Evolutionary conservation across 2,113 vertebrate genomes (phyloP).

Genomic region (Sceloporus tristichus): DNA sequence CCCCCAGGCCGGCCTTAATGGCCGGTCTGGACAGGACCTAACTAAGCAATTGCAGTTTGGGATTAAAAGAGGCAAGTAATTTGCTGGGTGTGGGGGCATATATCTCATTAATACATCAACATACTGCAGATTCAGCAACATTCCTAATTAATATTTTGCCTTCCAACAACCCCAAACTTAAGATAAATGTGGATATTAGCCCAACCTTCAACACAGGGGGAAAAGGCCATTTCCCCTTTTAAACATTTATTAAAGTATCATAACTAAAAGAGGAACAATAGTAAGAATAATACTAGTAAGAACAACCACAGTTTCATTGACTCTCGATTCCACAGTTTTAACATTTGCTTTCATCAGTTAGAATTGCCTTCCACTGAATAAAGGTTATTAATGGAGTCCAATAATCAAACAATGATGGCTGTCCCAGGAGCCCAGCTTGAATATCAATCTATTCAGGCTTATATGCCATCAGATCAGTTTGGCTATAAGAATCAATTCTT

Average conservation of each 20-base stretch:
- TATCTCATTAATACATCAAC: background rate
- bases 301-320: background rate
- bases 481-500: slow-evolving; percentile 20
- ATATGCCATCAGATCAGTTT: slow-evolving; percentile 13
- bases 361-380: background rate
- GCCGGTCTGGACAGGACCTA: too few relatives aligned
- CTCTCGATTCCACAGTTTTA: background rate
- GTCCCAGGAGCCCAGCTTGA: background rate
- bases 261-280: background rate
- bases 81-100: background rate
- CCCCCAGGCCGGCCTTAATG: too few relatives aligned
- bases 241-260: background rate
- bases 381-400: background rate
- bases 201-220: background rate
- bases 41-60: background rate
- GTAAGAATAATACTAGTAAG: background rate
- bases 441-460: background rate
- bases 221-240: background rate
- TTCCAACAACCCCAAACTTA: background rate
- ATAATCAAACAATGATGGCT: background rate
- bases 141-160: background rate
- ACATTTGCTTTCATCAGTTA: background rate
- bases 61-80: background rate
- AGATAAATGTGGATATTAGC: background rate
- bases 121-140: background rate